These are phyloP conservation scores for Galeruca laticollis DNA, from an alignment of 2,888 invertebrate genomes.

Conservation along the genomic window DNA sequence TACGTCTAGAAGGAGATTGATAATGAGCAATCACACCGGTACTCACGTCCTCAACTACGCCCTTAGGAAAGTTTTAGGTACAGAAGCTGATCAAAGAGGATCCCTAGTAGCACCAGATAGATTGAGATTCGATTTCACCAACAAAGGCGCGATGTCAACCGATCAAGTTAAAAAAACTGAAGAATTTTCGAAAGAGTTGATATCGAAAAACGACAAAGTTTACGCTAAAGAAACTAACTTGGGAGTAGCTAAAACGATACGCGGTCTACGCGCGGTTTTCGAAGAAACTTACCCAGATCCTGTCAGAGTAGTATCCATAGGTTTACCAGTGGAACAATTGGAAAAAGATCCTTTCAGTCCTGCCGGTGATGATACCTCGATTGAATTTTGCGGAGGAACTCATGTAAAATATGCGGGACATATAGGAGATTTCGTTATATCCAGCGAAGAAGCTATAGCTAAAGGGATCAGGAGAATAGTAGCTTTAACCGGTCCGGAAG, in stretches of 20 bases:
- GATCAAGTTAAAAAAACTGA: slow-evolving; percentile 91
- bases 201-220: slow-evolving; percentile 69
- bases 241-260: slow-evolving; percentile 87
- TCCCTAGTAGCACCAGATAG: slow-evolving; percentile 98
- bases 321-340: slow-evolving; percentile 87
- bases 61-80: slow-evolving; percentile 86
- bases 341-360: slow-evolving; percentile 87
- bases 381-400: slow-evolving; percentile 99
- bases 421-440: slow-evolving; percentile 94
- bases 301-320: slow-evolving; percentile 92
- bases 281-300: slow-evolving; percentile 99
- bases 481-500: slow-evolving; percentile 96
- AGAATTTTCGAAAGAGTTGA: slow-evolving; percentile 80
- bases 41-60: slow-evolving; percentile 98
- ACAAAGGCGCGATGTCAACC: slow-evolving; percentile 90
- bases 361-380: slow-evolving; percentile 86
- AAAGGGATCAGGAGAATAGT: slow-evolving; percentile 97
- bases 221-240: slow-evolving; percentile 90
- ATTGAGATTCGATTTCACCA: slow-evolving; percentile 96
- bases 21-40: slow-evolving; percentile 99
- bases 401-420: slow-evolving; percentile 93
- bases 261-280: slow-evolving; percentile 96
- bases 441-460: slow-evolving; percentile 98
- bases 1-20: slow-evolving; percentile 82
- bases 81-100: slow-evolving; percentile 94